A percentile compares a stretch with the other conserved stretches of the same genome.
These are phyloP conservation scores for Amazona guildingii DNA, from an alignment of 2,113 vertebrate genomes.

Conservation along the genomic window DNA sequence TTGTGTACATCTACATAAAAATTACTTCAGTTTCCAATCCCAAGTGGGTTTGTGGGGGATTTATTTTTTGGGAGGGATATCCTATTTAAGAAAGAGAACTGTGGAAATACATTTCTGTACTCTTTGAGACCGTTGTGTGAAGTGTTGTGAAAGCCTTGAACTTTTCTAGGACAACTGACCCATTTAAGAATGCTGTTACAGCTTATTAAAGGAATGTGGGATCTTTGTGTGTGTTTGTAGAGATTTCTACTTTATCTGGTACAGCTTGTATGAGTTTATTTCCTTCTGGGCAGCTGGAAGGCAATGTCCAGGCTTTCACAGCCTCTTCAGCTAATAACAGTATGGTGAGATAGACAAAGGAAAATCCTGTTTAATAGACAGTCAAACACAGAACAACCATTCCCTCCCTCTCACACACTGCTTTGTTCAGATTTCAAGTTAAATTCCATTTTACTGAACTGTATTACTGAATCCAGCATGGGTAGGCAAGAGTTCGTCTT, in stretches of 20 bases:
- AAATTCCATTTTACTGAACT: slow-evolving; percentile 4
- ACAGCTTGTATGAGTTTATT: not conserved
- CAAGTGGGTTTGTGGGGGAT: not conserved
- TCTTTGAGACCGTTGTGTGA: not conserved
- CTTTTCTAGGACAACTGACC: not conserved
- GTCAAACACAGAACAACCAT: not conserved
- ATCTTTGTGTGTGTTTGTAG: not conserved
- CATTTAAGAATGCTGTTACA: not conserved
- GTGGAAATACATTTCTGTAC: not conserved
- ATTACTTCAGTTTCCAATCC: not conserved
- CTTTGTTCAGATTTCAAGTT: not conserved
- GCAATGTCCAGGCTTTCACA: not conserved
- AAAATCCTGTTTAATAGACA: not conserved
- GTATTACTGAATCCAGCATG: not conserved
- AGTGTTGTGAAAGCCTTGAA: not conserved
- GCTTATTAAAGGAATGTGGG: not conserved
- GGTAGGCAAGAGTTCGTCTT: not conserved
- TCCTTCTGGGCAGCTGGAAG: not conserved
- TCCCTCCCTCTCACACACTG: not conserved
- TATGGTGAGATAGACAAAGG: not conserved
- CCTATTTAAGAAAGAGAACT: not conserved
- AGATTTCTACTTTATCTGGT: not conserved
- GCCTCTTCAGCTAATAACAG: not conserved
- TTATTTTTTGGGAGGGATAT: not conserved
- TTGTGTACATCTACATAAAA: not conserved